These are phyloP conservation scores for Drosophila nigrodunni DNA, from an alignment of 1,140 invertebrate genomes.

Conservation along the genomic window DNA sequence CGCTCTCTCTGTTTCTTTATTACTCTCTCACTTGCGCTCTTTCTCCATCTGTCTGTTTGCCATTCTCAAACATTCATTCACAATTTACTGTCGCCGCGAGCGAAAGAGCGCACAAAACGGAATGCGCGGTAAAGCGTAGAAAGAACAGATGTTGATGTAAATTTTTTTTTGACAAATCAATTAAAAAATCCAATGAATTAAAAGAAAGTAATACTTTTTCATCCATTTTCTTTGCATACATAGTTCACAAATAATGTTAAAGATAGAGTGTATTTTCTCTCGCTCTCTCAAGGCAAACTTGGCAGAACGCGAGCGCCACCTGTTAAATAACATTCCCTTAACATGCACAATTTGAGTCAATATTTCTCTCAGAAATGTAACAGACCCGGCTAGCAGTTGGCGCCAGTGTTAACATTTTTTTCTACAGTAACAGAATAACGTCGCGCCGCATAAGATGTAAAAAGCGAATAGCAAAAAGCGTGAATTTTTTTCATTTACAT, in stretches of 20 bases:
- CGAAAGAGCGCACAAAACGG: constrained; percentile 40
- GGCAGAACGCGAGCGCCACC: constrained; percentile 39
- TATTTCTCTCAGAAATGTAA: constrained; percentile 31
- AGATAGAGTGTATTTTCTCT: neutral
- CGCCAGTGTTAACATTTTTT: constrained; percentile 48
- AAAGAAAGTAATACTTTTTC: neutral
- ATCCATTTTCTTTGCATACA: constrained; percentile 13
- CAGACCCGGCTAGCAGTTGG: constrained; percentile 46
- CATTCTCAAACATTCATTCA: constrained; percentile 59
- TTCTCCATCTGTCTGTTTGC: neutral
- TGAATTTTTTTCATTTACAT: constrained; percentile 37
- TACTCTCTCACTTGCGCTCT: constrained; percentile 1
- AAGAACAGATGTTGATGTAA: constrained; percentile 31
- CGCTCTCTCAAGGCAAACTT: constrained; percentile 13
- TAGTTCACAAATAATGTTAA: constrained; percentile 10
- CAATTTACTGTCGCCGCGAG: constrained; percentile 29
- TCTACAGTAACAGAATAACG: constrained; percentile 50
- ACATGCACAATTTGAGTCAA: constrained; percentile 49
- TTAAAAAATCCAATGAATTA: neutral
- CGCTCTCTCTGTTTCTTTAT: constrained; percentile 24
- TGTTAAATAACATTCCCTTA: constrained; percentile 46
- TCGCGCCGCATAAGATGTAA: constrained; percentile 65
- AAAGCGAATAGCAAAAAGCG: constrained; percentile 65
- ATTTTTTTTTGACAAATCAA: neutral
- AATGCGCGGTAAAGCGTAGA: constrained; percentile 38